Conservation (phyloP, 2,888 invertebrate genomes). For the Andrena camellia region DNA sequence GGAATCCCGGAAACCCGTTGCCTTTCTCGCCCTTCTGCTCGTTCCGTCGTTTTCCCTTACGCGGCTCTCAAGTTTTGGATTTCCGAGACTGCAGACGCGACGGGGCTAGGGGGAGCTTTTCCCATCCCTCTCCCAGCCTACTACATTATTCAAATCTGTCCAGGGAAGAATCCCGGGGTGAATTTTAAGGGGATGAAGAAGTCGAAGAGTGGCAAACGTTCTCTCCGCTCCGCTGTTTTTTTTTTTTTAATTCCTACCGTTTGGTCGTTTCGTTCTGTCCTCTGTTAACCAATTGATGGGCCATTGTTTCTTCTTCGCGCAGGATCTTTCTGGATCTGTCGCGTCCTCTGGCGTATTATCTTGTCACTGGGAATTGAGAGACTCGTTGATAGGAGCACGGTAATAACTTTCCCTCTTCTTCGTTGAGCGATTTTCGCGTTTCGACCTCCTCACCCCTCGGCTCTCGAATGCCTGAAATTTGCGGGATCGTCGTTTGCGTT, state of each 20-base stretch:
- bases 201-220: conserved; percentile 60
- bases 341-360: too few species aligned
- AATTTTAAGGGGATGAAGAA: conserved; percentile 72
- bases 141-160: conserved; percentile 75
- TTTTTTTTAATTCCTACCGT: neutral
- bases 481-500: too few species aligned
- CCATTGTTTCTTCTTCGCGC: too few species aligned
- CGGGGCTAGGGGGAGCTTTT: neutral
- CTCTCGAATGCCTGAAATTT: too few species aligned
- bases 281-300: neutral
- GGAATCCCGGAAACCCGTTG: conserved; percentile 55
- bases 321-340: too few species aligned
- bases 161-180: conserved; percentile 69
- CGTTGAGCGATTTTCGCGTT: conserved; percentile 15
- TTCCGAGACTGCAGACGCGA: conserved; percentile 39
- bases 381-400: too few species aligned
- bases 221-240: conserved; percentile 2
- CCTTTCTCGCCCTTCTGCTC: neutral
- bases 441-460: too few species aligned
- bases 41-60: conserved; percentile 19
- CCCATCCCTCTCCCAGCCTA: conserved; percentile 51
- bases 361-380: too few species aligned
- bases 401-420: neutral
- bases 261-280: neutral
- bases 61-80: conserved; percentile 64